Conservation (phyloP, 2,113 vertebrate species). For the Arothron firmamentum region DNA sequence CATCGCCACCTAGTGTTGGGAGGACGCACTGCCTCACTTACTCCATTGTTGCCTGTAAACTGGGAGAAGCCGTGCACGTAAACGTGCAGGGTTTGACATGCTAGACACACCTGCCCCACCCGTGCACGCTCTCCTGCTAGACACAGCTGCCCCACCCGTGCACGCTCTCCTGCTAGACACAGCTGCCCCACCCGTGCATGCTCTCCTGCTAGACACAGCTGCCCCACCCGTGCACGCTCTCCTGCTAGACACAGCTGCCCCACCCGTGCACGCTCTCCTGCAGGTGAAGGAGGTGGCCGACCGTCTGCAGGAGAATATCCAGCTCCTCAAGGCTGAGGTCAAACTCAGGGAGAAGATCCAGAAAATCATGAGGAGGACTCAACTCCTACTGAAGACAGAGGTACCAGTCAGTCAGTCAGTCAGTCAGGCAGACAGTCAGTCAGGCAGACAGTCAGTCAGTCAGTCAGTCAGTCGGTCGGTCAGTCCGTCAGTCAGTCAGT, state of each 20-base stretch:
- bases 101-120: not conserved
- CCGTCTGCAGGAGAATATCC: conserved; percentile 40
- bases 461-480: no score
- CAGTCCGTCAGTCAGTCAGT: not conserved
- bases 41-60: not conserved
- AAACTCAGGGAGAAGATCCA: conserved; percentile 30
- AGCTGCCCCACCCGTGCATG: not conserved
- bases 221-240: no score
- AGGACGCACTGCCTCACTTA: no score
- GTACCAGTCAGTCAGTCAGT: conserved; percentile 15
- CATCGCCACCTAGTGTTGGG: no score
- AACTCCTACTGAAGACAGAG: conserved; percentile 41
- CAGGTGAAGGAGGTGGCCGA: conserved; percentile 42
- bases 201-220: not conserved
- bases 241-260: not conserved
- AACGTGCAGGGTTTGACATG: no score
- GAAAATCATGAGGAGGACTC: conserved; percentile 18
- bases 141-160: not conserved
- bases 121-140: conserved; percentile 2
- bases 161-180: conserved; percentile 9
- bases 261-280: not conserved
- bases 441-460: no score
- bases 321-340: conserved; percentile 31
- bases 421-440: not conserved
- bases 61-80: not conserved